phyloP scores from a whole-genome alignment of 2,797 vertebrate species.

The Tapirus indicus region DNA sequence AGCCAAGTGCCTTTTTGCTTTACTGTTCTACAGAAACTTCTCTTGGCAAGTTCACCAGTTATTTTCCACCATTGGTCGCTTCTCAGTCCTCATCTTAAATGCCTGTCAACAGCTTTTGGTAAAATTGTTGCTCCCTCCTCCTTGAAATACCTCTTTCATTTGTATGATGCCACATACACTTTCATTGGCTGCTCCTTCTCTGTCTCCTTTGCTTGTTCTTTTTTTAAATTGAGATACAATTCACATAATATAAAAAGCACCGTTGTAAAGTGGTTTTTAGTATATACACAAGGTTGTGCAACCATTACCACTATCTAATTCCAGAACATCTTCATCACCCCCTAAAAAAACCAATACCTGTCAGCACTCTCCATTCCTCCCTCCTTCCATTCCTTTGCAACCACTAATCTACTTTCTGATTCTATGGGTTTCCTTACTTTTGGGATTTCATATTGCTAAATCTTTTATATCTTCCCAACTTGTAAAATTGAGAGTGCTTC shows the following conservation, averaged over 20 bases:
- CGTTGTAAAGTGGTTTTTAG: background rate
- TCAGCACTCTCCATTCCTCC: background rate
- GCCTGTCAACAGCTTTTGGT: no score
- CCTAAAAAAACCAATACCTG: background rate
- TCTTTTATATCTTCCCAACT: background rate
- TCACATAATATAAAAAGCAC: background rate
- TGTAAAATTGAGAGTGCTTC: background rate
- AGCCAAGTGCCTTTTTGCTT: background rate
- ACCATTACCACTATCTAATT: background rate
- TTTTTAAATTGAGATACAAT: background rate
- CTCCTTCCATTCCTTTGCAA: background rate
- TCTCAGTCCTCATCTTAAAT: background rate
- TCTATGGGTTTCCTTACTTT: background rate
- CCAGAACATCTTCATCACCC: background rate
- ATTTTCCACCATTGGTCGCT: background rate
- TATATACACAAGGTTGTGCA: background rate
- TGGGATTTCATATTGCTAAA: background rate
- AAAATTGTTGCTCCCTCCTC: no score
- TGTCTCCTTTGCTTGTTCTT: background rate
- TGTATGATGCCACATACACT: background rate
- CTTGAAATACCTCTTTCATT: background rate
- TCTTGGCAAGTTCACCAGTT: background rate
- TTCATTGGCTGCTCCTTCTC: background rate
- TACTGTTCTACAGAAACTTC: background rate
- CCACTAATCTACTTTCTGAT: background rate